Conservation (phyloP, 2,888 invertebrate species). For the Nephrotoma guestfalica region DNA sequence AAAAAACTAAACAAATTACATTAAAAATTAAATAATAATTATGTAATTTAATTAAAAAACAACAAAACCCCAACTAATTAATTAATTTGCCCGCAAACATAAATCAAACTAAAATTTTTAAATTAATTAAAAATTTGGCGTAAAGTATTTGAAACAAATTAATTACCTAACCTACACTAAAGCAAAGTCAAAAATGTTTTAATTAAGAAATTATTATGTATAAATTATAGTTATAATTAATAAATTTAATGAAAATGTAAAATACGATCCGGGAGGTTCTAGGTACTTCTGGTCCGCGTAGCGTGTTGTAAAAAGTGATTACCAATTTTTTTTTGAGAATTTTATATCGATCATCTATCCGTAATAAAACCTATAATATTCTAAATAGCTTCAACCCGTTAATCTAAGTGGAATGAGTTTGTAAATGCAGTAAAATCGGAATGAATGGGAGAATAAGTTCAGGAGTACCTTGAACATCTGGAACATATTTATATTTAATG, state of each 20-base stretch:
- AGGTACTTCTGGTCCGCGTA: background rate
- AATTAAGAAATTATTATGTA: background rate
- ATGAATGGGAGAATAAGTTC: background rate
- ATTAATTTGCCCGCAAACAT: background rate
- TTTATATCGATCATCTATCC: background rate
- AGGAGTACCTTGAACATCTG: background rate
- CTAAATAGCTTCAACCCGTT: background rate
- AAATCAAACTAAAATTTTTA: background rate
- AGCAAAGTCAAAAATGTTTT: background rate
- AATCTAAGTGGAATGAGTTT: background rate
- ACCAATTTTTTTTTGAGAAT: background rate
- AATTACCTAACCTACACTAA: background rate
- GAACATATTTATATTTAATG: background rate
- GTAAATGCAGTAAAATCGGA: background rate
- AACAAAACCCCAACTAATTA: background rate
- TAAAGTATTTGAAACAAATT: background rate
- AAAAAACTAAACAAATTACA: background rate
- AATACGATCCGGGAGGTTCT: background rate
- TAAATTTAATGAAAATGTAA: background rate
- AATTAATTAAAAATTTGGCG: background rate
- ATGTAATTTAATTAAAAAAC: background rate
- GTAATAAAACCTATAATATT: background rate
- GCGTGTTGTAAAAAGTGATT: background rate
- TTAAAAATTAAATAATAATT: too few species aligned
- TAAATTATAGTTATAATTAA: background rate